Percentiles rank a stretch among this genome's conserved stretches.
phyloP scores from a whole-genome alignment of 2,888 invertebrate genomes.

The Drosophila pegasa region DNA sequence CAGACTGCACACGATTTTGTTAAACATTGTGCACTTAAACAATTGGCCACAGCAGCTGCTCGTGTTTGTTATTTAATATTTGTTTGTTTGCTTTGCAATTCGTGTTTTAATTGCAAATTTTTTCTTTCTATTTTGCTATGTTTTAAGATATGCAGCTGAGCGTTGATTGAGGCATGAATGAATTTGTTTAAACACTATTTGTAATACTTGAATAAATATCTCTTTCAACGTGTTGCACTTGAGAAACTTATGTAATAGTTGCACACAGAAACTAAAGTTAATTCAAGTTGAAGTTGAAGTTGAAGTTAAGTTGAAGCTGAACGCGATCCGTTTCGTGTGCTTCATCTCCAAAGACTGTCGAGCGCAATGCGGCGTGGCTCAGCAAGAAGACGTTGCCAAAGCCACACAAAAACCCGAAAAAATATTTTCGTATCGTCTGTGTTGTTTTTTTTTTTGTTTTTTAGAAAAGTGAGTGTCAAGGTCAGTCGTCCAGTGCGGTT shows the following conservation, averaged over 20 bases:
- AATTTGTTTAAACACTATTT: slow-evolving; percentile 27
- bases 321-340: slow-evolving; percentile 70
- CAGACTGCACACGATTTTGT: slow-evolving; percentile 68
- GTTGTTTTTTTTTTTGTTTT: slow-evolving; percentile 32
- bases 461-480: slow-evolving; percentile 84
- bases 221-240: slow-evolving; percentile 57
- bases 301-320: slow-evolving; percentile 2
- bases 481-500: slow-evolving; percentile 68
- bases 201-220: slow-evolving; percentile 10
- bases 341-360: slow-evolving; percentile 83
- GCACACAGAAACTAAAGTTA: slow-evolving; percentile 18
- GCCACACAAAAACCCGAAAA: slow-evolving; percentile 43
- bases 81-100: slow-evolving; percentile 5
- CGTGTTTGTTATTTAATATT: slow-evolving; percentile 23
- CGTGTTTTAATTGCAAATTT: slow-evolving; percentile 2
- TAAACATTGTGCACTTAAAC: slow-evolving; percentile 52
- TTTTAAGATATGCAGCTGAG: slow-evolving; percentile 70
- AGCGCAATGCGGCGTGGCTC: slow-evolving; percentile 70
- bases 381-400: slow-evolving; percentile 81
- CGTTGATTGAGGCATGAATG: slow-evolving; percentile 40
- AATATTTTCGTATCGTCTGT: slow-evolving; percentile 28
- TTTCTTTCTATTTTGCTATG: slow-evolving; percentile 35
- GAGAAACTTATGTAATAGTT: slow-evolving; percentile 55
- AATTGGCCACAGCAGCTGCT: slow-evolving; percentile 31
- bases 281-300: neutral